phyloP scores from a whole-genome alignment of 2,797 vertebrate genomes.

The Melanotaenia maccullochi region DNA sequence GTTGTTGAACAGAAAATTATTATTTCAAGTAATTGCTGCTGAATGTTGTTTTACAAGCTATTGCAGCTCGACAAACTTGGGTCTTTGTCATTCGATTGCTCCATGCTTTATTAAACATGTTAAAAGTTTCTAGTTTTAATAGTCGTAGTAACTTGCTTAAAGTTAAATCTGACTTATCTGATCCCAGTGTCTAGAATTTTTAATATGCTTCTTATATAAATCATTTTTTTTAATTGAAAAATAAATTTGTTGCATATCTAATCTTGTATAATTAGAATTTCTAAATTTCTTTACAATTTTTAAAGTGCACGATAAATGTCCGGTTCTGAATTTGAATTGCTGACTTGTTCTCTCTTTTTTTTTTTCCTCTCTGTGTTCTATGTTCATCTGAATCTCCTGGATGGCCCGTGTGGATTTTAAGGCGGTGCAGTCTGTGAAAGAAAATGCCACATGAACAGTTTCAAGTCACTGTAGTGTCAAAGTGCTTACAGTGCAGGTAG shows the following conservation, averaged over 20 bases:
- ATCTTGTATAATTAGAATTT: not conserved
- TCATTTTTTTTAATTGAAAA: no score
- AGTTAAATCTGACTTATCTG: no score
- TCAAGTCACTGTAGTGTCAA: slow-evolving; percentile 95
- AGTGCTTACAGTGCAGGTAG: slow-evolving; percentile 99
- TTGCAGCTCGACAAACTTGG: no score
- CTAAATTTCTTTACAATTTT: not conserved
- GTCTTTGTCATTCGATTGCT: no score
- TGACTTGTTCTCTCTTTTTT: slow-evolving; percentile 39
- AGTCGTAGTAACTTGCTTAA: no score
- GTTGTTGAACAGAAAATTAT: not conserved
- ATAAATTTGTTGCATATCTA: not conserved
- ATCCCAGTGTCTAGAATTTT: no score
- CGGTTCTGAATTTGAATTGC: slow-evolving; percentile 20
- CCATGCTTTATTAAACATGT: no score
- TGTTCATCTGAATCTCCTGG: slow-evolving; percentile 27
- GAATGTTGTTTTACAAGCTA: not conserved
- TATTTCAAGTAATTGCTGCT: not conserved
- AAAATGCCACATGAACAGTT: slow-evolving; percentile 25
- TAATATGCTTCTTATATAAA: no score
- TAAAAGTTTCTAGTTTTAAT: no score
- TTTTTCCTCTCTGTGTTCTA: slow-evolving; percentile 61
- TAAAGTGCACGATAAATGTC: not conserved
- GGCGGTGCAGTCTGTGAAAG: slow-evolving; percentile 25
- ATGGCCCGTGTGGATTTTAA: slow-evolving; percentile 38